A percentile compares a stretch with the other conserved stretches of the same genome.
These are phyloP conservation scores for Drosophila mulleri DNA, from an alignment of 2,888 invertebrate species.

Conservation along the genomic window DNA sequence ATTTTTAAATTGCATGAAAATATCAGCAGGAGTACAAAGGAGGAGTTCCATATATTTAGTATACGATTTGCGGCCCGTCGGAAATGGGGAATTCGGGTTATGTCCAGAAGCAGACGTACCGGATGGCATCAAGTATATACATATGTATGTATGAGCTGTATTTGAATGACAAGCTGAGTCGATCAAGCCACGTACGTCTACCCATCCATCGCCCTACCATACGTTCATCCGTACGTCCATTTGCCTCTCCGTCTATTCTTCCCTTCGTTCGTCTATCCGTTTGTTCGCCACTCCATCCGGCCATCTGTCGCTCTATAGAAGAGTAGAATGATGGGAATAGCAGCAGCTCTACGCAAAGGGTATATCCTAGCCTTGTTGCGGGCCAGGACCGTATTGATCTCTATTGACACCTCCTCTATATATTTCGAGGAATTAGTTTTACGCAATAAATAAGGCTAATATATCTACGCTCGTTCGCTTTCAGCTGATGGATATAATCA, in stretches of 20 bases:
- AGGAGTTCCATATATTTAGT: neutral
- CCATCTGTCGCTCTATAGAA: no score
- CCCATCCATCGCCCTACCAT: no score
- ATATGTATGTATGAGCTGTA: no score
- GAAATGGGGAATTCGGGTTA: neutral
- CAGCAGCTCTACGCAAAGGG: no score
- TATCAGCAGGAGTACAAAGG: neutral
- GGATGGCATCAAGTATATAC: no score
- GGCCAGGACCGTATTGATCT: no score
- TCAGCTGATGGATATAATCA: conserved; percentile 59
- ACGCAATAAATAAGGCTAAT: neutral
- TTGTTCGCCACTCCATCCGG: no score
- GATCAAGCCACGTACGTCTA: neutral
- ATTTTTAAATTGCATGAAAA: neutral
- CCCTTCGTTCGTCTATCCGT: neutral
- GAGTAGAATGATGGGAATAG: no score
- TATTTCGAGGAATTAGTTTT: no score
- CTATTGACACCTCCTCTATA: no score
- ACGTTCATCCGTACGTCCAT: neutral
- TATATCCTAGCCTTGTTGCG: no score
- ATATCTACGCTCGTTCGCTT: neutral
- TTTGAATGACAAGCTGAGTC: neutral
- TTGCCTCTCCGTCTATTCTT: no score
- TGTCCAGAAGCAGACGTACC: neutral
- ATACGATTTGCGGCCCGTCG: neutral